Evolutionary conservation across 1,140 invertebrate species (phyloP).

Genomic region (Metaphire vulgaris): DNA sequence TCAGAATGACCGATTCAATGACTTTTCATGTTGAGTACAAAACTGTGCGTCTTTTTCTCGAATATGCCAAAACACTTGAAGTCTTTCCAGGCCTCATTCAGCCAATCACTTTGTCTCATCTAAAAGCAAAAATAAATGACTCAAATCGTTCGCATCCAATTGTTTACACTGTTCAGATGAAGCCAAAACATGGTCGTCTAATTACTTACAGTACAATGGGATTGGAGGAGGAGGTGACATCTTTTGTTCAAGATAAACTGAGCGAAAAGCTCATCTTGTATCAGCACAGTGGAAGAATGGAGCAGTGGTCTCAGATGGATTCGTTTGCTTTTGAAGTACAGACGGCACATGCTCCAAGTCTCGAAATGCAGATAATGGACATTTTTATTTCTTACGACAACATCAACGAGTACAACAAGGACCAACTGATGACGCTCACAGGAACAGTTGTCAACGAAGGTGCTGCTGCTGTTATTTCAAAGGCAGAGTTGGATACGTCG

Average conservation of each 20-base stretch:
- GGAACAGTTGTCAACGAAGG: neutral
- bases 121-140: constrained; percentile 71
- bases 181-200: neutral
- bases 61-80: constrained; percentile 64
- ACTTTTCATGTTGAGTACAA: constrained; percentile 65
- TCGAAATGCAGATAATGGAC: constrained; percentile 47
- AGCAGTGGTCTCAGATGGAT: constrained; percentile 58
- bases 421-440: constrained; percentile 33
- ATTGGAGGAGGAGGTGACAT: neutral
- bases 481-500: neutral
- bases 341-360: constrained; percentile 58
- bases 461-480: neutral
- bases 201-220: neutral
- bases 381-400: constrained; percentile 50
- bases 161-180: constrained; percentile 35
- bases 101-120: constrained; percentile 61
- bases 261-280: constrained; percentile 68
- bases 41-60: constrained; percentile 63
- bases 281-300: constrained; percentile 75
- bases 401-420: constrained; percentile 40
- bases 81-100: constrained; percentile 75
- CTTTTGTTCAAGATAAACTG: neutral
- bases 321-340: constrained; percentile 67
- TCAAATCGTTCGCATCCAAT: constrained; percentile 44
- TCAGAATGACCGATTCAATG: constrained; percentile 62